Base-by-base conservation (phyloP, 2,113 vertebrate genomes). In the Saguinus midas region DNA sequence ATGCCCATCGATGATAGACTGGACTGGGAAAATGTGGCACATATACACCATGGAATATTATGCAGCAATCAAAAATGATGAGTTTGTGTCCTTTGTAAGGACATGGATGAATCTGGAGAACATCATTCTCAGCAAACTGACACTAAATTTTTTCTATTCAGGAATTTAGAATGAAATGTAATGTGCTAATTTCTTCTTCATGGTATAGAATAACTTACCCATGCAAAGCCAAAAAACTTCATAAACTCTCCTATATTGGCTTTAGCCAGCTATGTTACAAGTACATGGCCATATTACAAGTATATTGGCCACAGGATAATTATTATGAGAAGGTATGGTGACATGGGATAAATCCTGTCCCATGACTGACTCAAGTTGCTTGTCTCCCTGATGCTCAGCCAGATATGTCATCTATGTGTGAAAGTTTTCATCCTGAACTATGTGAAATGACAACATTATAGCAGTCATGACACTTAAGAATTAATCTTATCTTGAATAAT, bases 401-500 rank as follows among this genome's bases (percentile, higher is more conserved):
- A 94, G 57, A 92, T 92, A 37, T 72, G 13, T 37, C n/a, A 80
- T 87, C 7, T 61, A 17, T 70, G 3, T 73, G 58, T 75, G 45
- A 90, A 86, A 58, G 10, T 81, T 92, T 96, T 95, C 35, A 50
- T 87, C 48, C 43, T 72, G 23, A 87, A 45, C 8, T 94, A 18
- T 45, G 8, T 52, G 12, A 87, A 82, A 73, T 79, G 11, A 73
- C 40, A 95, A 43, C 27, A 80, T 23, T 9, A 57, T 72, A 76
- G 5, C 17, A 83, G 55, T 82, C 29, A 95, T 52, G 37, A 73
- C 11, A 87, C 25, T 29, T 52, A 64, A 52, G 27, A n/a, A 81
- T 87, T 94, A 91, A 66, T 96, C 76, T 88, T 89, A 84, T 87
- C 6, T 17, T 96, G 75, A 79, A 80, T 85, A 91, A 84, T 92